Evolutionary conservation across 64 coral and sea anemone genomes (phyloP), one percentile per base, ranked within the genome.

Genomic region (Montipora capricornis): DNA sequence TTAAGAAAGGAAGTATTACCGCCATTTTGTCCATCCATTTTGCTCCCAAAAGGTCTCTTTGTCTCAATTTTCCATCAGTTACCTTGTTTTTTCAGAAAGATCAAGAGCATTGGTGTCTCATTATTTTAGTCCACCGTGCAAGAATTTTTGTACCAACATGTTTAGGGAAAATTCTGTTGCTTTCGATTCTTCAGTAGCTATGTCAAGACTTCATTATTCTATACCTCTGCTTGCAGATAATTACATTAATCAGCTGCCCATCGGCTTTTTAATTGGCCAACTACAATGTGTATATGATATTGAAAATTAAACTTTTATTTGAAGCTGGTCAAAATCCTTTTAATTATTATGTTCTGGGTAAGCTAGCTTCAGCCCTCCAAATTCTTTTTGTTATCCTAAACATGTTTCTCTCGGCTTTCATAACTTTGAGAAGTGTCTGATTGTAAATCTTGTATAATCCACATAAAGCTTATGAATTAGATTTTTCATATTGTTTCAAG

Each of bases 371-470:
- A 71, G 47, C 45, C 11, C 66, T 86, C 29, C 44, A 86, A 19
- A 51, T 71, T 86, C 44, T 73, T 71, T 15, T 71, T 49, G 19
- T 69, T 6, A 5, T 48, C 46, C 11, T 49, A 49, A 3, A 49
- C 49, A 50, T 78, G 4, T 78, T 49, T 78, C 44, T 14, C 5
- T 22, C 44, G 47, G 1, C 47, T 3, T 16, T 0, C 66, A 49
- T 24, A 24, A 47, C 68, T 17, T 8, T 68, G 61, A 45, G 15
- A 68, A 71, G 66, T 86, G 44, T 84, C 51, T 86, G 15, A 70
- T 50, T 85, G 62, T 85, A 85, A 85, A 85, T 85, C 82, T 69
- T 85, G 82, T 85, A 85, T 85, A 85, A 85, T 85, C 82, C 64
- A 85, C 44, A 50, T 6, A 85, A 49, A 49, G 45, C 82, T 66